Base-by-base conservation (phyloP, 64 coral and sea anemone species). In the Porites australiensis region DNA sequence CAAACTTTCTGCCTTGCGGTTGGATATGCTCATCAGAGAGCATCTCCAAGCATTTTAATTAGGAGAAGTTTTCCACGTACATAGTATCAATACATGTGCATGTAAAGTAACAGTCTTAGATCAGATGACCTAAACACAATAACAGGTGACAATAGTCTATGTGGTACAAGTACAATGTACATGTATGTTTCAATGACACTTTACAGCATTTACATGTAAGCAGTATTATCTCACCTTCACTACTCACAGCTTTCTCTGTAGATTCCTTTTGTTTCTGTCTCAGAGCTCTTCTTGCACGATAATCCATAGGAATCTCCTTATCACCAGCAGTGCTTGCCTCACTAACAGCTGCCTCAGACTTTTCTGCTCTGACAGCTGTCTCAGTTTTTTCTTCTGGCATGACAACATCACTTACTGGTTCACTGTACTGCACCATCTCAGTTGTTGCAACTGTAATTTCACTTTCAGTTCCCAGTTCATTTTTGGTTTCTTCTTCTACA, bases 401-500 rank as follows among this genome's bases (percentile, higher is more conserved):
- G 20, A 72, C 66, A 54, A 71, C 51, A n/a, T n/a, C 27, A 44
- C 47, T 65, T 15, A 71, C 65, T 44, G 27, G 66, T 13, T 55
- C 52, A 91, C 64, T 91, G 1, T n/a, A 72, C 22, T 70, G 50
- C 5, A 52, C 64, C 13, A 37, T 73, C 21, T 49, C 15, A 82
- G 68, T 73, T 19, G 66, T 19, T 13, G 66, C 55, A 64, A 68
- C 74, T 68, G 27, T 59, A 20, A 82, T 72, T 81, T 64, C 79
- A 62, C 22, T 62, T 63, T 61, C 79, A 37, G 14, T 19, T 50
- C 48, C 8, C 14, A 49, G 2, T 64, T 50, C 60, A 83, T 13
- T 50, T 86, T 48, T 86, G 3, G 58, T 55, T 64, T 77, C 82
- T 13, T 76, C 72, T 77, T 86, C 90, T 12, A 37, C 72, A 6